A percentile compares a stretch with the other conserved stretches of the same genome.
phyloP scores from a whole-genome alignment of 2,113 vertebrate genomes.

The Elgaria multicarinata region DNA sequence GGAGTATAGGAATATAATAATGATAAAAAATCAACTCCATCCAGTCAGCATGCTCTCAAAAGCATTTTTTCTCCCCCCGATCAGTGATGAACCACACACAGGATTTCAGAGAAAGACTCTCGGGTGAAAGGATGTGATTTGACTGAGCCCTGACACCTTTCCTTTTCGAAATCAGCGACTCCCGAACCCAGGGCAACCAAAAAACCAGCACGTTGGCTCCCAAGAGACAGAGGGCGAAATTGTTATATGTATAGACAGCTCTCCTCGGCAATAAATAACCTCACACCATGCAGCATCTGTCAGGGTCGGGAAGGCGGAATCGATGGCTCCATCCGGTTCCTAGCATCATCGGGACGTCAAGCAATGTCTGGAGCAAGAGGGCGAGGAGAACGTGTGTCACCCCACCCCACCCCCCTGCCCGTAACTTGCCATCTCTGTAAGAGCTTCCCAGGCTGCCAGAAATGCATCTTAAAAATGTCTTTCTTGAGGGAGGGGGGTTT shows the following conservation, averaged over 20 bases:
- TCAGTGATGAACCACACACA: not conserved
- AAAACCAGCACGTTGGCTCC: not conserved
- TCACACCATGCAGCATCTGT: not conserved
- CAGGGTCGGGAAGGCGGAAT: not conserved
- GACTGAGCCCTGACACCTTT: not conserved
- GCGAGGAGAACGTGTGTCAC: not conserved
- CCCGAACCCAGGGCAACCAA: too few relatives aligned
- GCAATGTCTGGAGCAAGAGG: not conserved
- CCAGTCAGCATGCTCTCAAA: too few relatives aligned
- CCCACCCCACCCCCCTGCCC: too few relatives aligned
- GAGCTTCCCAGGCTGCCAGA: not conserved
- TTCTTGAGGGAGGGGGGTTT: not conserved
- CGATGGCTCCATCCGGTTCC: not conserved
- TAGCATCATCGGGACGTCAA: not conserved
- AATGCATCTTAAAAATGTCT: not conserved
- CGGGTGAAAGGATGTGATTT: not conserved
- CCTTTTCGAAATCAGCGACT: not conserved
- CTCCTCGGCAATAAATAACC: conserved; percentile 15
- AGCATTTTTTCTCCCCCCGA: not conserved
- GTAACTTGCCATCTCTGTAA: not conserved
- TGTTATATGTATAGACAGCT: not conserved
- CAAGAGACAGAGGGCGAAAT: not conserved
- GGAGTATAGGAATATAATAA: too few relatives aligned
- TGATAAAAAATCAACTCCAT: not conserved
- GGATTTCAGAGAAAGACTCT: not conserved